Conservation (phyloP, 2,113 vertebrate species). For the Odobenus rosmarus region DNA sequence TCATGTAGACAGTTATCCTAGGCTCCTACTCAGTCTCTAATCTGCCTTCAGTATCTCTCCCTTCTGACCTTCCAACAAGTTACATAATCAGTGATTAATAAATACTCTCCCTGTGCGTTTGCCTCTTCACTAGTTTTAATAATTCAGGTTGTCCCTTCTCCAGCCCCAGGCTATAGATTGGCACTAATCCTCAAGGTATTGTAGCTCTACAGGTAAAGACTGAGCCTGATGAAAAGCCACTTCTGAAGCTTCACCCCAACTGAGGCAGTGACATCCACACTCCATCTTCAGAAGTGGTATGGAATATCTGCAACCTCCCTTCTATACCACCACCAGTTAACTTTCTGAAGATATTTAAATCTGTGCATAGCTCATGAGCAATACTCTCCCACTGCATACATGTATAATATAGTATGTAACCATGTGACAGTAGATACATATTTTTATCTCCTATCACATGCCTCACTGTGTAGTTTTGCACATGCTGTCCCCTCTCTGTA, state of each 20-base stretch:
- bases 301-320: background rate
- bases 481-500: background rate
- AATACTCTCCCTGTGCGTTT: background rate
- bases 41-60: background rate
- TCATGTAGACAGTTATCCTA: background rate
- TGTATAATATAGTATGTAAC: background rate
- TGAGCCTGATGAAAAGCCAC: background rate
- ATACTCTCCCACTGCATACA: background rate
- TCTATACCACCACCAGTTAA: background rate
- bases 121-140: background rate
- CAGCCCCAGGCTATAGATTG: background rate
- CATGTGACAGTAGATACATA: background rate
- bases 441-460: background rate
- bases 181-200: background rate
- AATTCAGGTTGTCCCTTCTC: background rate
- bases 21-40: background rate
- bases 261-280: background rate
- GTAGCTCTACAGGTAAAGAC: background rate
- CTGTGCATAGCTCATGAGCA: background rate
- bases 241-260: background rate
- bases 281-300: background rate
- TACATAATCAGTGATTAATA: background rate
- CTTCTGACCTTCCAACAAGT: background rate
- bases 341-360: background rate
- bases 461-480: background rate